phyloP scores from a whole-genome alignment of 2,113 vertebrate genomes.

The Cyanistes caeruleus region DNA sequence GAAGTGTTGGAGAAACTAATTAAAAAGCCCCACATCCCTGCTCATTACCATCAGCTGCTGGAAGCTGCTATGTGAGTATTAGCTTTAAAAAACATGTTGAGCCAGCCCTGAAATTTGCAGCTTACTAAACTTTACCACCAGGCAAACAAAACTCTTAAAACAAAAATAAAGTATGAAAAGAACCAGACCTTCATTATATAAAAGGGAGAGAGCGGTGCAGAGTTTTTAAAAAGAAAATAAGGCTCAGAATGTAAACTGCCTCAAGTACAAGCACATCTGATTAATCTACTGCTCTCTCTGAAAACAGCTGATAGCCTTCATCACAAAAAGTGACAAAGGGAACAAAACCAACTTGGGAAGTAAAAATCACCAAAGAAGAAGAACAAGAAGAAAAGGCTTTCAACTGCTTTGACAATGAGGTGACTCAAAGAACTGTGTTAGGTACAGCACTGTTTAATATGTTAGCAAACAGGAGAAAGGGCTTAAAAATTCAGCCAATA shows the following conservation, averaged over 20 bases:
- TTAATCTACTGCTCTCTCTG: constrained; percentile 16
- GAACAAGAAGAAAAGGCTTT: constrained; percentile 58
- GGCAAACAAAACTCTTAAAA: neutral
- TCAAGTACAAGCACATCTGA: neutral
- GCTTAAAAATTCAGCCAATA: constrained; percentile 17
- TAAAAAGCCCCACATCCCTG: constrained; percentile 2
- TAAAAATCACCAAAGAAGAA: constrained; percentile 52
- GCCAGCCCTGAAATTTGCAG: neutral
- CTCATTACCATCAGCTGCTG: constrained; percentile 22
- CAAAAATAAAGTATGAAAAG: neutral
- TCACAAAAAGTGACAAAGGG: constrained; percentile 48
- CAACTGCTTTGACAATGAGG: constrained; percentile 47
- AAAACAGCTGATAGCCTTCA: constrained; percentile 41
- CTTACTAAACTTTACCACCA: neutral
- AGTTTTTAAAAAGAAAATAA: neutral
- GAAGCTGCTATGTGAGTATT: neutral
- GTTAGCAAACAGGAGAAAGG: constrained; percentile 52
- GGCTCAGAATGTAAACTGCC: neutral
- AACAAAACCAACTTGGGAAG: constrained; percentile 62
- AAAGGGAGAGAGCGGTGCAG: neutral
- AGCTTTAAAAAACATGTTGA: neutral
- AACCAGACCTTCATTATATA: neutral
- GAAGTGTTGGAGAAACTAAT: neutral
- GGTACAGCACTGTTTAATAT: neutral
- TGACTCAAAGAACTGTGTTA: constrained; percentile 47